Percentiles rank a stretch among this genome's conserved stretches.
These are phyloP conservation scores for Caenorhabditis panamensis DNA, from an alignment of 2,888 invertebrate genomes.

Conservation along the genomic window DNA sequence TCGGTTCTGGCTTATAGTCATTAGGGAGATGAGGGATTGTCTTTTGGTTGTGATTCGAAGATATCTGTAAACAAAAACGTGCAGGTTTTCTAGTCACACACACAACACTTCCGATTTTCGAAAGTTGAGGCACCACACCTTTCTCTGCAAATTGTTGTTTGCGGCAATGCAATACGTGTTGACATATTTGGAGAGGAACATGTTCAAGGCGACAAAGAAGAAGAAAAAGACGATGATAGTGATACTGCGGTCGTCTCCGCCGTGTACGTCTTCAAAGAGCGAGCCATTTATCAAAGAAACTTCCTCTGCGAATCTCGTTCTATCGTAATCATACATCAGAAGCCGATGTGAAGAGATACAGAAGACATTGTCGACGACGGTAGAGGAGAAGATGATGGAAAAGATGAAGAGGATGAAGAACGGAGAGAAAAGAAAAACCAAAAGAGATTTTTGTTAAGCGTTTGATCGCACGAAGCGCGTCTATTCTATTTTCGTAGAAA, in stretches of 20 bases:
- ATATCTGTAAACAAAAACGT: neutral
- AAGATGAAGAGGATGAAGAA: slow-evolving; percentile 29
- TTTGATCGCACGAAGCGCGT: slow-evolving; percentile 42
- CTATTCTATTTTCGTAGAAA: slow-evolving; percentile 31
- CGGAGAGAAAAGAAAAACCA: slow-evolving; percentile 3
- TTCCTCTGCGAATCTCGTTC: slow-evolving; percentile 50
- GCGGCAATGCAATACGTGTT: slow-evolving; percentile 33
- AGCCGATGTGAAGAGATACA: slow-evolving; percentile 12
- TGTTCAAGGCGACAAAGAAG: slow-evolving; percentile 33
- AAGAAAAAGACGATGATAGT: slow-evolving; percentile 24
- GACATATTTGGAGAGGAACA: slow-evolving; percentile 22
- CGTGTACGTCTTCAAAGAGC: slow-evolving; percentile 51
- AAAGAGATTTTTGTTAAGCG: slow-evolving; percentile 53
- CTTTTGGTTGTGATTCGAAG: no score
- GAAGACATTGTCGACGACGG: neutral
- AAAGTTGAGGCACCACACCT: slow-evolving; percentile 44
- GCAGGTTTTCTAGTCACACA: neutral
- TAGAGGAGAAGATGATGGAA: neutral
- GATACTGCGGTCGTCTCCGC: slow-evolving; percentile 13
- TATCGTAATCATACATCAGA: slow-evolving; percentile 54
- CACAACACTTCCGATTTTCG: slow-evolving; percentile 19
- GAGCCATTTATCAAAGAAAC: slow-evolving; percentile 55
- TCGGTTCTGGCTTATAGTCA: neutral
- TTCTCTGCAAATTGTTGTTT: slow-evolving; percentile 38
- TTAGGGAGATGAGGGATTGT: no score